Base-by-base conservation (phyloP, 1,140 invertebrate species). In the Harlomillsia oculata region DNA sequence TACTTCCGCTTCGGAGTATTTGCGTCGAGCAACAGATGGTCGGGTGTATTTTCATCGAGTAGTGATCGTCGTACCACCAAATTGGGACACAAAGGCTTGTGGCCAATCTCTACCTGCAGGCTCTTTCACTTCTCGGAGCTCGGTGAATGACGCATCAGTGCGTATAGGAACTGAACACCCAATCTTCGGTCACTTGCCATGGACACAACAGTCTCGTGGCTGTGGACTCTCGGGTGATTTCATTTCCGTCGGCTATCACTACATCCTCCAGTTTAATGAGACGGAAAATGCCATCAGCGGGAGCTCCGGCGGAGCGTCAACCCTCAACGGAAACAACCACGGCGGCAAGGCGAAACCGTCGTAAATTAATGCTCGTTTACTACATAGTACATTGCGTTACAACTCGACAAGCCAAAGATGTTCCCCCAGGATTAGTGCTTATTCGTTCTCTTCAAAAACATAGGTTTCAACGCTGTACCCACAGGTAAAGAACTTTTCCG, bases 171-270 rank as follows among this genome's bases (percentile, higher is more conserved):
- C 69, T 3, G 67, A 72, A 6, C 77, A 77, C 62, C 75, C 75
- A 0, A 69, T 75, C 5, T 73, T 76, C 60, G 76, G 76, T 4
- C 69, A 75, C 49, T 58, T 64, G 2, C 69, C 73, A 5, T 82
- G 75, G 74, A 80, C 79, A 1, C 32, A 34, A 34, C 80, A 81
- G 67, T 75, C 76, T 8, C 60, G 71, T 8, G 75, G 77, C 0
- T 82, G 80, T 59, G 78, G 78, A 5, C 68, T 74, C 56, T 69
- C 69, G 3, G 80, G 80, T 2, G 77, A 80, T 67, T 77, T 78
- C 60, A 77, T 82, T 14, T 77, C 75, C 61, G 43, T 80, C 4
- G 73, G 74, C 45, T 74, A 74, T 23, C 60, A 68, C 20, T 72
- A 69, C 56, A 65, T 73, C 28, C 60, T 63, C 25, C 59, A 58